These are phyloP conservation scores for Vulpes vulpes DNA, from an alignment of 2,113 vertebrate genomes.

Conservation along the genomic window DNA sequence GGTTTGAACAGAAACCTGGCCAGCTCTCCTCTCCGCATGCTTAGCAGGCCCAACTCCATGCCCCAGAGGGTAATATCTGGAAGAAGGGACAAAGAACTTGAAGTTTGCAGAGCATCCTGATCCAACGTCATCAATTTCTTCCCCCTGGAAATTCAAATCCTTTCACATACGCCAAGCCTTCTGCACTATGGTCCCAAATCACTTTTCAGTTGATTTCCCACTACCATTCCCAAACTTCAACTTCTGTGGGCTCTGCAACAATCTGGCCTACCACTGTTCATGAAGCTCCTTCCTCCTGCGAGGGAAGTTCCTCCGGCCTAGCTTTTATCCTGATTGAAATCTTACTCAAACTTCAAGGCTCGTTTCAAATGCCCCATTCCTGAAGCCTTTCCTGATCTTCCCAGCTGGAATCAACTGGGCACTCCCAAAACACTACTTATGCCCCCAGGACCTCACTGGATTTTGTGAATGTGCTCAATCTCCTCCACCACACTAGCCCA, in stretches of 20 bases:
- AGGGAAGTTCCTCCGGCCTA: background rate
- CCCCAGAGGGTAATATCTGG: constrained; percentile 94
- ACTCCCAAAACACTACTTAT: background rate
- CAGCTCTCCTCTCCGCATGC: constrained; percentile 94
- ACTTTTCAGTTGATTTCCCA: background rate
- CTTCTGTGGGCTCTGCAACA: background rate
- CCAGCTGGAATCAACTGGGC: background rate
- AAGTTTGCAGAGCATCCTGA: no score
- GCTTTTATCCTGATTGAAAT: background rate
- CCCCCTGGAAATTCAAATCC: background rate
- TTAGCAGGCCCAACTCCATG: constrained; percentile 93
- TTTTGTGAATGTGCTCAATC: background rate
- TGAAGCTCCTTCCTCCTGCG: background rate
- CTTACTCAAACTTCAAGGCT: background rate
- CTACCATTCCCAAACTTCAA: background rate
- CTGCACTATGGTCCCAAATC: background rate
- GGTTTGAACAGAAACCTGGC: constrained; percentile 93
- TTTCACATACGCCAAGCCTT: background rate
- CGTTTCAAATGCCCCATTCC: background rate
- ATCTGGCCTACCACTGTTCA: background rate
- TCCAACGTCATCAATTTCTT: background rate
- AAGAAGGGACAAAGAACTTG: background rate
- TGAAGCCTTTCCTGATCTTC: background rate
- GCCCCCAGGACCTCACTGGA: background rate
- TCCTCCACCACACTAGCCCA: background rate